Evolutionary conservation across 2,888 invertebrate species (phyloP).

Genomic region (Calameuta filiformis): DNA sequence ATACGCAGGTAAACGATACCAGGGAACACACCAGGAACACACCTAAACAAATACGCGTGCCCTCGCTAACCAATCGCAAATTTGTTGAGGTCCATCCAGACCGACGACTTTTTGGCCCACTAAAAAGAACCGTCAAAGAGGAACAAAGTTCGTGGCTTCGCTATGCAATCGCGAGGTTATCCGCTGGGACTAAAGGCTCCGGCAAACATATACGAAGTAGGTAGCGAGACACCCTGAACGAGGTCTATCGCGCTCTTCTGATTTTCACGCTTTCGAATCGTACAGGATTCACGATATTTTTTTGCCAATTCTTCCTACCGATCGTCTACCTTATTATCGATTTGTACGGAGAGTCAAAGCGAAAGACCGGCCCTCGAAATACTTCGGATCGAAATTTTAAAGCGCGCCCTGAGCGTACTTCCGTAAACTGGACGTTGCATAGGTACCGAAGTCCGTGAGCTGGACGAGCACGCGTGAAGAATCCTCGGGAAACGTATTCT

Average conservation of each 20-base stretch:
- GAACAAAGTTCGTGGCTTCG: neutral
- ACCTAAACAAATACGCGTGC: constrained; percentile 44
- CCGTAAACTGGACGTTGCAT: constrained; percentile 39
- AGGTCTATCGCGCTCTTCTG: neutral
- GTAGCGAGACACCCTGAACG: neutral
- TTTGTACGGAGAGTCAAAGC: constrained; percentile 33
- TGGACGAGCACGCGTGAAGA: constrained; percentile 46
- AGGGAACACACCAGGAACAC: constrained; percentile 12
- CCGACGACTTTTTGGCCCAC: neutral
- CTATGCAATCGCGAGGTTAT: neutral
- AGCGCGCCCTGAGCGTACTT: constrained; percentile 35
- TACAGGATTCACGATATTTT: neutral
- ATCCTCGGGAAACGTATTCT: constrained; percentile 36
- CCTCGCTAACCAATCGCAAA: constrained; percentile 41
- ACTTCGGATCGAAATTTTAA: neutral
- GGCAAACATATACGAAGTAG: neutral
- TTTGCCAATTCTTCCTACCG: neutral
- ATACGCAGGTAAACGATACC: neutral
- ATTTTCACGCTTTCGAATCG: neutral
- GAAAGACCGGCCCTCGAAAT: no score
- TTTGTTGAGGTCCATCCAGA: constrained; percentile 15
- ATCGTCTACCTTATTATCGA: constrained; percentile 33
- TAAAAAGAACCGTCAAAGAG: neutral
- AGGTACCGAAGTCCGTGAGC: constrained; percentile 33
- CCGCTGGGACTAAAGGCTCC: neutral